Base-by-base conservation (phyloP, 2,113 vertebrate species). In the Gobiocypris rarus region DNA sequence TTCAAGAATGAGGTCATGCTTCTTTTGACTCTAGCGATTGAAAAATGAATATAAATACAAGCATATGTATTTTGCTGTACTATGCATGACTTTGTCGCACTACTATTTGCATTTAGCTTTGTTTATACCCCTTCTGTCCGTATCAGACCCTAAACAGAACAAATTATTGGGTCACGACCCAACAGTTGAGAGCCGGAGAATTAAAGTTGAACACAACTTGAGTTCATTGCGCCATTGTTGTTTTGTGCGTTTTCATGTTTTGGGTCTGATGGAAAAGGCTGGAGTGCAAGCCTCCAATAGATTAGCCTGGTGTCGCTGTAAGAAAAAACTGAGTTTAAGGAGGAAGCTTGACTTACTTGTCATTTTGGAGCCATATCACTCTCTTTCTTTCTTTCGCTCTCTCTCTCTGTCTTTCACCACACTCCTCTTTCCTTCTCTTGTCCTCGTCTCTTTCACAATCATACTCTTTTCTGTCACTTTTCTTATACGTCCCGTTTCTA, bases 321-420 rank as follows among this genome's bases (percentile, higher is more conserved):
- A 83, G 17, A 56, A 80, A 65, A 75, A 54, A 81, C 5, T 7
- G 24, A 75, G 73, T 73, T 70, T 83, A 65, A 85, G 78, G 77
- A 65, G 76, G 77, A 88, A 89, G 81, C 65, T 76, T 86, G 84
- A 87, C 61, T 88, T 74, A 83, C 69, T 63, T 81, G 83, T 81
- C 74, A 85, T 59, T 85, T 34, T 70, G 58, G 77, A 71, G 77
- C 63, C 81, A 84, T 75, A 13, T 58, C 52, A 22, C 52, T 65
- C 45, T 74, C 43, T 61, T 61, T 5, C n/a, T n/a, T n/a, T n/a
- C 10, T n/a, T 61, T 34, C 17, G 78, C n/a, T 28, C 61, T 67
- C 31, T 77, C 52, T 73, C 3, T 67, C 8, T 84, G 9, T 82
- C 59, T n/a, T 48, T 54, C 52, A 22, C 7, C 52, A 54, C 17